Evolutionary conservation across 2,888 invertebrate genomes (phyloP), one percentile per base, ranked within the genome.

Genomic region (Cephus nigrinus): DNA sequence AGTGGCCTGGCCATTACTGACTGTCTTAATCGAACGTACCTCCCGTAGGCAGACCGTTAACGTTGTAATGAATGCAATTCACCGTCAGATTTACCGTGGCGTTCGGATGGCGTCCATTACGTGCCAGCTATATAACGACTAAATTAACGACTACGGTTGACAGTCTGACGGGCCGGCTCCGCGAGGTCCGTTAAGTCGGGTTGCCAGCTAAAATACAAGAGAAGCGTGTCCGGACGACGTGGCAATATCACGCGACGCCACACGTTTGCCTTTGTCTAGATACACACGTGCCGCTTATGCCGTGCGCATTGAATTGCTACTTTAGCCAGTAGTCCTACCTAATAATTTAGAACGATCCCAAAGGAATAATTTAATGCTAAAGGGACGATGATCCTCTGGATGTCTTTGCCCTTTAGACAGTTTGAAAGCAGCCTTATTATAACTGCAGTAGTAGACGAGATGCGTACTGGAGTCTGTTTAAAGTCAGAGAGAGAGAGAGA

Each of bases 61-160:
- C 71, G 71, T 71, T 32, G 71, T 71, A 71, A 71, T 9, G 71
- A 71, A 71, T 71, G 71, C 71, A 33, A 71, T 71, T 71, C 32
- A 12, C 31, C 31, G 71, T 33, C 31, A 15, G 71, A 71, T 71
- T 71, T 71, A 71, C 71, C 31, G 71, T 71, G 71, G 32, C 71
- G 71, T 71, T 55, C 71, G 71, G 77, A 77, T 74, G 74, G 36
- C 74, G 68, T 68, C 74, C 73, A 74, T 77, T 77, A 77, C 69
- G 31, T 74, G 77, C 77, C 77, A 68, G 77, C 74, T 77, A 68
- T 73, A 74, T 77, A 77, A 77, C 77, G 77, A 68, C 69, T 77
- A 77, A 74, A 77, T 77, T 77, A 77, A 77, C 77, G 69, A 77
- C 73, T 77, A 73, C 73, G 68, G 73, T 30, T 77, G 77, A 74